A percentile compares a stretch with the other conserved stretches of the same genome.
Conservation (phyloP, 37 sponge, comb jelly and placozoan genomes). For the Crambe crambe region DNA sequence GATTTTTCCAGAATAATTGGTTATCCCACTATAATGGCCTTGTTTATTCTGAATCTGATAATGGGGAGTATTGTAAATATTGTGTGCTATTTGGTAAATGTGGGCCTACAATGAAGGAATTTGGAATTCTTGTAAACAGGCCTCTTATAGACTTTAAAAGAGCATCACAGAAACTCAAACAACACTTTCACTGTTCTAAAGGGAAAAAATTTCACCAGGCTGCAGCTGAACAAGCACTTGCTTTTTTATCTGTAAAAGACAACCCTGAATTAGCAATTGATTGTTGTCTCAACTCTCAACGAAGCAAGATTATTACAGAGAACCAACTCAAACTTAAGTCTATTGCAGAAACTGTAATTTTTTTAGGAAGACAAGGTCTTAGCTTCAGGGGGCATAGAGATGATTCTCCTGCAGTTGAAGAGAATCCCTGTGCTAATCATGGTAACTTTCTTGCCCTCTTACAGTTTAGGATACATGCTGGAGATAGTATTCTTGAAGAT, state of each 20-base stretch:
- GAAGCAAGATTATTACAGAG: not conserved
- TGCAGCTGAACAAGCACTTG: not conserved
- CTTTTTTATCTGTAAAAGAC: not conserved
- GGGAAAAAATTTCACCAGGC: not conserved
- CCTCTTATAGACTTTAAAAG: not conserved
- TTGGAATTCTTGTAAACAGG: not conserved
- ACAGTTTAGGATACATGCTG: not conserved
- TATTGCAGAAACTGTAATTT: not conserved
- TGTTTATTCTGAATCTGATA: too few species aligned
- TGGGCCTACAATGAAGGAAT: too few species aligned
- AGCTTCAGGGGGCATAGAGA: not conserved
- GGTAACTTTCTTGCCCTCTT: too few species aligned
- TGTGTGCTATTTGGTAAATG: too few species aligned
- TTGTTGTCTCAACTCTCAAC: not conserved
- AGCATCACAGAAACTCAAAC: not conserved
- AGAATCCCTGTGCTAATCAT: too few species aligned
- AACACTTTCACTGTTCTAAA: not conserved
- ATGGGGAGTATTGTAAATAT: too few species aligned
- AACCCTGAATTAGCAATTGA: not conserved
- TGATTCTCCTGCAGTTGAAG: too few species aligned
- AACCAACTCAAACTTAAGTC: not conserved
- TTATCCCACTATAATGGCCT: too few species aligned
- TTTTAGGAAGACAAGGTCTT: not conserved
- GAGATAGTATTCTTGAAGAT: not conserved
- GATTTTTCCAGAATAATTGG: too few species aligned